Percentiles rank a stretch among this genome's conserved stretches.
These are phyloP conservation scores for Tokudaia tokunoshimensis DNA, from an alignment of 2,797 vertebrate species.

Conservation along the genomic window DNA sequence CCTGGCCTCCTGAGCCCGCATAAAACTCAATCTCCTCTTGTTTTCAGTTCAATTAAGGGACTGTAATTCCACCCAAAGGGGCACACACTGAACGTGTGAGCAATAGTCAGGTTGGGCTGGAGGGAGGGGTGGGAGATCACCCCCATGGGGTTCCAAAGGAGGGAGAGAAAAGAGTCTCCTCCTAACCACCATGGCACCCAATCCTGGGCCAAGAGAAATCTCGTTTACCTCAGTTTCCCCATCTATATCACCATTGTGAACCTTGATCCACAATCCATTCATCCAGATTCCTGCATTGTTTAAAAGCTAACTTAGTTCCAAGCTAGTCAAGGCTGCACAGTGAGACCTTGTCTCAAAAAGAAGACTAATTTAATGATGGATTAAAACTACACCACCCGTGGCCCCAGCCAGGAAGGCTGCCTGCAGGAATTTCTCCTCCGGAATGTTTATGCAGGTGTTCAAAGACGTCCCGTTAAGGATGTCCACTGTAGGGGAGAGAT, in stretches of 20 bases:
- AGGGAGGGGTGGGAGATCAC: not conserved
- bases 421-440: not conserved
- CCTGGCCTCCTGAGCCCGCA: slow-evolving; percentile 68
- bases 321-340: not conserved
- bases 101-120: not conserved
- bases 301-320: not conserved
- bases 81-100: not conserved
- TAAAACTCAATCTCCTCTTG: slow-evolving; percentile 75
- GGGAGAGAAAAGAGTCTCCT: not conserved
- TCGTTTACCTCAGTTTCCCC: not conserved
- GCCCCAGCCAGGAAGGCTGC: not conserved
- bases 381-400: not conserved
- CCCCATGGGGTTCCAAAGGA: not conserved
- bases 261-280: not conserved
- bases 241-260: not conserved
- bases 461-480: not conserved
- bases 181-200: not conserved
- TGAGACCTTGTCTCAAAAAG: not conserved
- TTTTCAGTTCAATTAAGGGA: slow-evolving; percentile 83
- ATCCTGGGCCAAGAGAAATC: not conserved
- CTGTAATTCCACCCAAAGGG: slow-evolving; percentile 72
- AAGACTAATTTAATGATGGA: not conserved
- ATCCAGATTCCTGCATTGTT: not conserved
- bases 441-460: not conserved
- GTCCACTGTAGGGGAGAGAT: not conserved